Conservation (phyloP, 2,797 vertebrate genomes). For the Leptodactylus fallax region DNA sequence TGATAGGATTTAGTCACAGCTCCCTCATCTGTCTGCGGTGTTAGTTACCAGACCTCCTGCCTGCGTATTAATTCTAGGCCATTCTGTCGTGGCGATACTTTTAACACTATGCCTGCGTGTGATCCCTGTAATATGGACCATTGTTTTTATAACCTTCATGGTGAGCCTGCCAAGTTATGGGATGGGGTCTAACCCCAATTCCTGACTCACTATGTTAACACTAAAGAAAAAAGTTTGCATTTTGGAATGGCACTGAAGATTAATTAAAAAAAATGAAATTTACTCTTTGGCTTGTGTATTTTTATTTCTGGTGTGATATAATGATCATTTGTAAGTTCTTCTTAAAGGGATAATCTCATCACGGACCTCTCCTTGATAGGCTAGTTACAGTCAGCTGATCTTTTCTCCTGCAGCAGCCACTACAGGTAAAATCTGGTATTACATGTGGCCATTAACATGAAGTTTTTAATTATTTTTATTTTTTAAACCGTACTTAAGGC, state of each 20-base stretch:
- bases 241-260: constrained; percentile 65
- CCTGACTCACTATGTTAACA: constrained; percentile 52
- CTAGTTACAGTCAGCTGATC: not conserved
- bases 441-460: too few relatives aligned
- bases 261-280: constrained; percentile 56
- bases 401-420: not conserved
- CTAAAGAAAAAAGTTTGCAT: constrained; percentile 61
- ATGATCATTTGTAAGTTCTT: not conserved
- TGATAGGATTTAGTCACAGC: not conserved
- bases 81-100: constrained; percentile 12
- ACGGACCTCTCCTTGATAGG: not conserved
- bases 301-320: not conserved
- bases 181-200: constrained; percentile 12
- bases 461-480: too few relatives aligned
- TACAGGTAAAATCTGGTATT: not conserved
- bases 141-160: constrained; percentile 48
- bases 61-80: constrained; percentile 36
- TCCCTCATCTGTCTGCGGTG: not conserved
- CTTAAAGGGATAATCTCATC: not conserved
- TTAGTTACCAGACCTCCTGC: constrained; percentile 36
- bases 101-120: constrained; percentile 50
- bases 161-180: constrained; percentile 34
- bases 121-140: constrained; percentile 45
- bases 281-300: not conserved
- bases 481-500: too few relatives aligned